Conservation (phyloP, 1,140 invertebrate genomes). For the Drosophila kanapiae region DNA sequence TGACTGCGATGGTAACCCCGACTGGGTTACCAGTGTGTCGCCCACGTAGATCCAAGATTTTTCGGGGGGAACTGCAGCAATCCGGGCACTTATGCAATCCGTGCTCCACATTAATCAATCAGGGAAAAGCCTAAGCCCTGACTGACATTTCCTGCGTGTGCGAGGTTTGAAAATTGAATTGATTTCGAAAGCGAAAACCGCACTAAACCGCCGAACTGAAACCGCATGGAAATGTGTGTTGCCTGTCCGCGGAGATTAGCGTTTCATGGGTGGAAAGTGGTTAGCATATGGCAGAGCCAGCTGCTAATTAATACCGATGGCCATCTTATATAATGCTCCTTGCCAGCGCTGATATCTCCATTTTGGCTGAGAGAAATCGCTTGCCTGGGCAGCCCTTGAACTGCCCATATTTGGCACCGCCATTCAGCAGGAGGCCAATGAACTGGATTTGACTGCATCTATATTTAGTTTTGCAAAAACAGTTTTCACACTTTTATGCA, state of each 20-base stretch:
- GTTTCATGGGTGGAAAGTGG: conserved; percentile 39
- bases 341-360: conserved; percentile 49
- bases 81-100: conserved; percentile 62
- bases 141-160: conserved; percentile 75
- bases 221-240: conserved; percentile 51
- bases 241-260: conserved; percentile 63
- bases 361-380: conserved; percentile 48
- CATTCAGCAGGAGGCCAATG: conserved; percentile 46
- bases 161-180: conserved; percentile 52
- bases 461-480: conserved; percentile 62
- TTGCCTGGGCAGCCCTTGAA: conserved; percentile 75
- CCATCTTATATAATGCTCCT: conserved; percentile 23
- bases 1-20: conserved; percentile 33
- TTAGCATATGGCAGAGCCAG: conserved; percentile 29
- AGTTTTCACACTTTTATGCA: conserved; percentile 75
- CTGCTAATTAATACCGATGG: conserved; percentile 64
- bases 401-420: conserved; percentile 74
- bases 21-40: conserved; percentile 62
- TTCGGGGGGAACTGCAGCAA: conserved; percentile 33
- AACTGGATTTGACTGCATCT: conserved; percentile 31
- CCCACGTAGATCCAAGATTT: conserved; percentile 35
- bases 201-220: conserved; percentile 28
- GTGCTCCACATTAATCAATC: conserved; percentile 73
- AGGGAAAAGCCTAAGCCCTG: conserved; percentile 61
- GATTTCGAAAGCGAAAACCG: conserved; percentile 78